Percentiles rank a stretch among this genome's conserved stretches.
Evolutionary conservation across 2,113 vertebrate species (phyloP).

Genomic region (Pelodiscus sinensis): DNA sequence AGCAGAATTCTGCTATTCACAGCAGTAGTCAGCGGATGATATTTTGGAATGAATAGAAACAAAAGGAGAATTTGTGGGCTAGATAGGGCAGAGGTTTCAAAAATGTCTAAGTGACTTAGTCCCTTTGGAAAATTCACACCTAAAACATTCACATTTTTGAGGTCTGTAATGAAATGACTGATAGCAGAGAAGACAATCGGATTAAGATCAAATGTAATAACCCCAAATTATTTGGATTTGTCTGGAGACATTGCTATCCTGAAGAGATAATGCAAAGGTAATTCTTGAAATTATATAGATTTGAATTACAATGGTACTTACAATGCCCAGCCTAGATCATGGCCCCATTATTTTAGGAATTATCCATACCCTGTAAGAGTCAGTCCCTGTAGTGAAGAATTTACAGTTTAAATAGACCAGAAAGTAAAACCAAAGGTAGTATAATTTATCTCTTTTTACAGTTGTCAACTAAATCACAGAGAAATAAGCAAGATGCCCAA

Average conservation of each 20-base stretch:
- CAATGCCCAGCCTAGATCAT: background rate
- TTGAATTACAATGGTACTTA: background rate
- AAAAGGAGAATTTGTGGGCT: background rate
- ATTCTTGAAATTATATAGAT: background rate
- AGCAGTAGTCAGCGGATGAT: background rate
- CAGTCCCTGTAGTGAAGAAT: background rate
- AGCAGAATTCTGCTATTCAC: background rate
- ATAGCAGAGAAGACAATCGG: background rate
- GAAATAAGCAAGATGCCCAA: background rate
- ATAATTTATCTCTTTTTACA: background rate
- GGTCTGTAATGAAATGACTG: background rate
- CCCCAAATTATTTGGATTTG: accelerated
- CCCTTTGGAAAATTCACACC: background rate
- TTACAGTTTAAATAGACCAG: background rate
- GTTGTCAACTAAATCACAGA: background rate
- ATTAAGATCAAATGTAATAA: background rate
- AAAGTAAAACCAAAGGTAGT: too few relatives aligned
- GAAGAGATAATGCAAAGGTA: accelerated
- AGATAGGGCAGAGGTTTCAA: background rate
- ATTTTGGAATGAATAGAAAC: background rate
- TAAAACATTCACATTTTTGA: background rate
- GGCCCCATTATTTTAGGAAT: background rate
- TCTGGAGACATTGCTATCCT: background rate
- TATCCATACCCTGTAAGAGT: background rate
- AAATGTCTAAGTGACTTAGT: background rate